Conservation (phyloP, 2,797 vertebrate species). For the Melanotaenia nigrans region DNA sequence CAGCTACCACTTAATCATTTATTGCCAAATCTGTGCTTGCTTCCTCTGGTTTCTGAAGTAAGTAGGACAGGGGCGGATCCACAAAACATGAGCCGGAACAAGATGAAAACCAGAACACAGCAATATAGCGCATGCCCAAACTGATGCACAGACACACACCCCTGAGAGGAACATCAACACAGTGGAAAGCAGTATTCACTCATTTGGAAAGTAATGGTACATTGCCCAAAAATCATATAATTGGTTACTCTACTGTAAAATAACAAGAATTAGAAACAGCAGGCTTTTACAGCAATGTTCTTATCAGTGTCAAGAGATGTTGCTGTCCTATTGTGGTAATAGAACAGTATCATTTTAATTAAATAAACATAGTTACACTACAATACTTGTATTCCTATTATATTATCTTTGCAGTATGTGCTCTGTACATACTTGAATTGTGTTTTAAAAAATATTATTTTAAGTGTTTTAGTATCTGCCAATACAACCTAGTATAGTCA, state of each 20-base stretch:
- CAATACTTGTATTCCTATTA: not conserved
- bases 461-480: not conserved
- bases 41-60: slow-evolving; percentile 59
- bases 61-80: slow-evolving; percentile 73
- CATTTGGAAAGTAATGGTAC: slow-evolving; percentile 66
- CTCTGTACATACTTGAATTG: too few relatives aligned
- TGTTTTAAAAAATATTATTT: not conserved
- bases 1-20: slow-evolving; percentile 66
- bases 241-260: slow-evolving; percentile 74
- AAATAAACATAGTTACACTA: not conserved
- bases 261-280: slow-evolving; percentile 36
- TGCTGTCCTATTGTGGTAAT: not conserved
- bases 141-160: slow-evolving; percentile 36
- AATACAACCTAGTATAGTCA: not conserved
- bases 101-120: slow-evolving; percentile 71
- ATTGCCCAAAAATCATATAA: slow-evolving; percentile 58
- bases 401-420: too few relatives aligned
- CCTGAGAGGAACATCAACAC: slow-evolving; percentile 48
- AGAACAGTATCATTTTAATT: not conserved
- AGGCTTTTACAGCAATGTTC: slow-evolving; percentile 5
- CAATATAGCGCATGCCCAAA: slow-evolving; percentile 64
- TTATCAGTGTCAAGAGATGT: slow-evolving; percentile 4
- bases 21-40: slow-evolving; percentile 61
- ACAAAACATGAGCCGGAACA: slow-evolving; percentile 59
- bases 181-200: slow-evolving; percentile 65